These are phyloP conservation scores for Berghia stephanieae DNA, from an alignment of 1,140 invertebrate genomes.

Conservation along the genomic window DNA sequence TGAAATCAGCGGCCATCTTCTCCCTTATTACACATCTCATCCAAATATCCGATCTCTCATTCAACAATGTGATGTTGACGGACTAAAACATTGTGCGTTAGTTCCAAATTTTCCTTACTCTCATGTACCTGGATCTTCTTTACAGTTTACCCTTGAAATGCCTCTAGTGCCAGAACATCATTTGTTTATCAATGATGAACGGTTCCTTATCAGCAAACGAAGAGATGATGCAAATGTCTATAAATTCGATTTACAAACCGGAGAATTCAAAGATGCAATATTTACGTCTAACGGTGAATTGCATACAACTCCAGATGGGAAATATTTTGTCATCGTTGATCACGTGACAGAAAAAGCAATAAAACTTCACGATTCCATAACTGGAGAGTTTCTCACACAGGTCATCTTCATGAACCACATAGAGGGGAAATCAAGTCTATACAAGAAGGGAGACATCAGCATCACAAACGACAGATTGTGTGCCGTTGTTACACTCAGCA, in stretches of 20 bases:
- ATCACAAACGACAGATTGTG: slow-evolving; percentile 55
- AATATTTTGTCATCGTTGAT: slow-evolving; percentile 59
- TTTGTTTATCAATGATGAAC: slow-evolving; percentile 42
- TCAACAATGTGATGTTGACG: slow-evolving; percentile 56
- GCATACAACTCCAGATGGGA: slow-evolving; percentile 57
- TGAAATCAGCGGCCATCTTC: slow-evolving; percentile 55
- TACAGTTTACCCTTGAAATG: slow-evolving; percentile 53
- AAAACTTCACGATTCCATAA: slow-evolving; percentile 59
- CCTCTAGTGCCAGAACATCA: slow-evolving; percentile 41
- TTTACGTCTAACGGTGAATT: slow-evolving; percentile 59
- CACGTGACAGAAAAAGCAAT: slow-evolving; percentile 60
- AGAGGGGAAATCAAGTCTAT: slow-evolving; percentile 52
- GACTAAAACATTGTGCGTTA: slow-evolving; percentile 55
- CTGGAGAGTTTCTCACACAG: slow-evolving; percentile 58
- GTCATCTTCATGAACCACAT: slow-evolving; percentile 62
- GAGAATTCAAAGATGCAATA: slow-evolving; percentile 48
- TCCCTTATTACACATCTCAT: slow-evolving; percentile 57
- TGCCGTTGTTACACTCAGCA: slow-evolving; percentile 54
- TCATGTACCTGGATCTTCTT: slow-evolving; percentile 57
- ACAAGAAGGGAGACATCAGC: slow-evolving; percentile 50
- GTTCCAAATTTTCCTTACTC: slow-evolving; percentile 61
- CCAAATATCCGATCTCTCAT: slow-evolving; percentile 56
- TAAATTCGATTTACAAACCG: slow-evolving; percentile 54
- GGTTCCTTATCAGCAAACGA: slow-evolving; percentile 50
- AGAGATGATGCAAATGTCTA: slow-evolving; percentile 47